Percentiles rank a stretch among this genome's conserved stretches.
phyloP scores from a whole-genome alignment of 1,140 invertebrate genomes.

The Dendrolimus kikuchii region DNA sequence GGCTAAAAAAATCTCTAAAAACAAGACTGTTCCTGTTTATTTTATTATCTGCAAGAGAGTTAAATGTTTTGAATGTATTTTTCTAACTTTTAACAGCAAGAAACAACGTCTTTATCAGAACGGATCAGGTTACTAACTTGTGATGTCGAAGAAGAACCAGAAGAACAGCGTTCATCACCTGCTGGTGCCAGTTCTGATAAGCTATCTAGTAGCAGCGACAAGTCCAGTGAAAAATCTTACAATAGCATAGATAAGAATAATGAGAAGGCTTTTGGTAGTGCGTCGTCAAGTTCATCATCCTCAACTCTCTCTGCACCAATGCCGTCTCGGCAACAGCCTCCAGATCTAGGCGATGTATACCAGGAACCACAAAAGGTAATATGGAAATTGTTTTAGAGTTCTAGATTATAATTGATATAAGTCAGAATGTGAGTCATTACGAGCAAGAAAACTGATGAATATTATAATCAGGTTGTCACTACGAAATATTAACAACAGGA shows the following conservation, averaged over 20 bases:
- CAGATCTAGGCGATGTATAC: conserved; percentile 53
- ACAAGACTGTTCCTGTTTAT: too few species aligned
- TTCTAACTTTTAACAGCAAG: conserved; percentile 65
- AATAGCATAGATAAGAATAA: conserved; percentile 54
- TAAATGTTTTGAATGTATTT: neutral
- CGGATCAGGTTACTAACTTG: conserved; percentile 86
- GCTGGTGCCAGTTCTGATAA: conserved; percentile 62
- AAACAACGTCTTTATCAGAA: conserved; percentile 81
- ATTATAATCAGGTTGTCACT: too few species aligned
- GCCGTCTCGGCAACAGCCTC: conserved; percentile 41
- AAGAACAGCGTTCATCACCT: conserved; percentile 69
- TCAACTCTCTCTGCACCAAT: conserved; percentile 49
- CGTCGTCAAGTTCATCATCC: conserved; percentile 52
- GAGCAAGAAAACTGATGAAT: too few species aligned
- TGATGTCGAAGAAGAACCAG: conserved; percentile 80
- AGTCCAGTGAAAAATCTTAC: conserved; percentile 51
- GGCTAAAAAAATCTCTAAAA: too few species aligned
- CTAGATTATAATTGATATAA: too few species aligned
- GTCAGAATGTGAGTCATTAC: too few species aligned
- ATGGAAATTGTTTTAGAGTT: too few species aligned
- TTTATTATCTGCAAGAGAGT: neutral
- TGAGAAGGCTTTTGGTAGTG: conserved; percentile 61
- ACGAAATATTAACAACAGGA: too few species aligned
- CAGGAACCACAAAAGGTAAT: conserved; percentile 55
- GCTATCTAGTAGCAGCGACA: conserved; percentile 52